Conservation (phyloP, 2,888 invertebrate genomes). For the Drosophila merina region DNA sequence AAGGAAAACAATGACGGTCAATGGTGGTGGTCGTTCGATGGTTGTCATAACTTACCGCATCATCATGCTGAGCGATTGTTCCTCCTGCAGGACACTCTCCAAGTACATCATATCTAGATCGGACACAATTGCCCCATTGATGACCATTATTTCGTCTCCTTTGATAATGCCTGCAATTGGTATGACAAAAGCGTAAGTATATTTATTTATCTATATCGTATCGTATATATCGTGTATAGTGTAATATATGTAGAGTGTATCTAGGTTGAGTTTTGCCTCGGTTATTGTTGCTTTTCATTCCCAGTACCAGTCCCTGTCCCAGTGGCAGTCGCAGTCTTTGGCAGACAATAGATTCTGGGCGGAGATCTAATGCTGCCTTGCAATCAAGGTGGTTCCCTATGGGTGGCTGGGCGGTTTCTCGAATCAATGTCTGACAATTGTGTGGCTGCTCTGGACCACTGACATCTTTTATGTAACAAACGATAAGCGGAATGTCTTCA, state of each 20-base stretch:
- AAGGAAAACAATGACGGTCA: constrained; percentile 20
- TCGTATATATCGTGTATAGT: constrained; percentile 6
- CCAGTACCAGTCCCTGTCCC: constrained; percentile 7
- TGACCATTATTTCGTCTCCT: constrained; percentile 99
- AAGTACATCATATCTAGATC: constrained; percentile 99
- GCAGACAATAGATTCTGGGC: constrained; percentile 22
- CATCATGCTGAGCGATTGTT: constrained; percentile 97
- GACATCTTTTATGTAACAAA: constrained; percentile 62
- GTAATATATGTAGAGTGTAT: background rate
- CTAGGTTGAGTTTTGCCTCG: constrained; percentile 25
- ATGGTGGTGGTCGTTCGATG: constrained; percentile 7
- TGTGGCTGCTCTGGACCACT: constrained; percentile 38
- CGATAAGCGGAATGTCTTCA: constrained; percentile 71
- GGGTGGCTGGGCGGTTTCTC: constrained; percentile 11
- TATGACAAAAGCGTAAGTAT: constrained; percentile 34
- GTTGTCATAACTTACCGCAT: constrained; percentile 88
- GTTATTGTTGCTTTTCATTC: constrained; percentile 22
- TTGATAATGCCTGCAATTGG: constrained; percentile 93
- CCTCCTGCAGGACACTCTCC: constrained; percentile 97
- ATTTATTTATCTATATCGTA: constrained; percentile 17
- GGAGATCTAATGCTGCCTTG: constrained; percentile 32
- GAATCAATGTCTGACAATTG: constrained; percentile 45
- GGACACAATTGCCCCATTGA: constrained; percentile 98
- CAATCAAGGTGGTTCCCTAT: constrained; percentile 25
- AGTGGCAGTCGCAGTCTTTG: background rate